These are phyloP conservation scores for Hydropsyche tenuis DNA, from an alignment of 1,140 invertebrate genomes.

Conservation along the genomic window DNA sequence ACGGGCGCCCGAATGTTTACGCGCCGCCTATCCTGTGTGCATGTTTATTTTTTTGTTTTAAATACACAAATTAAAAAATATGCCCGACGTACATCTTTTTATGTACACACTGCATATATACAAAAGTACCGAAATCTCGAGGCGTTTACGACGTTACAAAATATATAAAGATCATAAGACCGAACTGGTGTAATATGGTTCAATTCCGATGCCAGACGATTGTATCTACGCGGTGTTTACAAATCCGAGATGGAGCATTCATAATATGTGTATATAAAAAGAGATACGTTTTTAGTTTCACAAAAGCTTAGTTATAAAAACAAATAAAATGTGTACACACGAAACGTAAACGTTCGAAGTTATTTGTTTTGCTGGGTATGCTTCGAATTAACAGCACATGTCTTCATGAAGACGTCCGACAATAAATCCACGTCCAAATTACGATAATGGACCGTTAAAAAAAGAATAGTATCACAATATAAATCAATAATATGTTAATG, in stretches of 20 bases:
- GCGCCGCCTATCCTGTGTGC: conserved; percentile 4
- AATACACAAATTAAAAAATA: conserved; percentile 26
- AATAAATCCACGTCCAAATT: not conserved
- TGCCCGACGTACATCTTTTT: conserved; percentile 7
- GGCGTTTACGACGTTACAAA: conserved; percentile 22
- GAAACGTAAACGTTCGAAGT: not conserved
- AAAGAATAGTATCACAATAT: no score
- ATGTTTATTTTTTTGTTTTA: conserved; percentile 17
- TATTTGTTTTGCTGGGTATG: conserved; percentile 4
- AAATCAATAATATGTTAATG: not conserved
- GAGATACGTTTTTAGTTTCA: not conserved
- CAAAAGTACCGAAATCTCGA: not conserved
- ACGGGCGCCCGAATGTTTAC: conserved; percentile 1
- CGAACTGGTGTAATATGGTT: not conserved
- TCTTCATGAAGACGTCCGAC: conserved; percentile 10
- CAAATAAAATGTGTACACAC: conserved; percentile 1
- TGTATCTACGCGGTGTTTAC: conserved; percentile 14
- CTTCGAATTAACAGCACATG: conserved; percentile 13
- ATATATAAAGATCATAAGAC: not conserved
- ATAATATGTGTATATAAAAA: conserved; percentile 11
- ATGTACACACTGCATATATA: not conserved
- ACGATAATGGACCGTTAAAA: no score
- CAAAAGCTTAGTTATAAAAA: conserved; percentile 19
- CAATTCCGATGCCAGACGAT: conserved; percentile 24
- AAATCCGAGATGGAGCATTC: conserved; percentile 5